Base-by-base conservation (phyloP, 2,113 vertebrate genomes). In the Nesogale talazaci region DNA sequence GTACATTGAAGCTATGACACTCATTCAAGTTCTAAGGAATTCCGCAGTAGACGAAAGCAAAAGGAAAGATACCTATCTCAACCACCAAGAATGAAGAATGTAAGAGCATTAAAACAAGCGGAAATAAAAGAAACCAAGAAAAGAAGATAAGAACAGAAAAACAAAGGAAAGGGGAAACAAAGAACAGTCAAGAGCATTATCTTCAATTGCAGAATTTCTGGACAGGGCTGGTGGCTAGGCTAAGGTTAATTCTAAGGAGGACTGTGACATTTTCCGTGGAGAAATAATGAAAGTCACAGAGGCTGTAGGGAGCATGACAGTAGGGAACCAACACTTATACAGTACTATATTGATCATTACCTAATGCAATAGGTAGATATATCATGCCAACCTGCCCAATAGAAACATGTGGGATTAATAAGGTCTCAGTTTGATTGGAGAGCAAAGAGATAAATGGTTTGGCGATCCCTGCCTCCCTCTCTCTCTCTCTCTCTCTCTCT, bases 181-280 rank as follows among this genome's bases (percentile, higher is more conserved):
- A 34, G 16, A 91, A 22, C 22, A 91, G 12, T 59, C 67, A 72
- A 90, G 57, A 93, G 36, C 23, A 25, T 40, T 27, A 46, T 6
- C 12, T 42, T 36, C 80, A 93, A 22, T 46, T 76, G 92, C 67
- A 88, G 56, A 72, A 88, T 83, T 89, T 87, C 75, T n/a, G 42
- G 27, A 40, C 40, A 77, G 25, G 27, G 6, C 40, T 77, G 38
- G 42, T 6, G 15, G 5, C 40, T 46, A 15, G 3, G 40, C 29
- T 77, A 77, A 67, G n/a, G 15, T 36, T 14, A 74, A 22, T 20
- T 76, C 31, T 63, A 77, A 46, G 29, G 29, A 34, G 29, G 25
- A 52, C 23, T 23, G 16, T 57, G 59, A 23, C 34, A 42, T 9
- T 15, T 56, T 52, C 59, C 11, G 40, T 31, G 9, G 25, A 34